Evolutionary conservation across 2,113 vertebrate species (phyloP).

Genomic region (Orthonyx spaldingii): DNA sequence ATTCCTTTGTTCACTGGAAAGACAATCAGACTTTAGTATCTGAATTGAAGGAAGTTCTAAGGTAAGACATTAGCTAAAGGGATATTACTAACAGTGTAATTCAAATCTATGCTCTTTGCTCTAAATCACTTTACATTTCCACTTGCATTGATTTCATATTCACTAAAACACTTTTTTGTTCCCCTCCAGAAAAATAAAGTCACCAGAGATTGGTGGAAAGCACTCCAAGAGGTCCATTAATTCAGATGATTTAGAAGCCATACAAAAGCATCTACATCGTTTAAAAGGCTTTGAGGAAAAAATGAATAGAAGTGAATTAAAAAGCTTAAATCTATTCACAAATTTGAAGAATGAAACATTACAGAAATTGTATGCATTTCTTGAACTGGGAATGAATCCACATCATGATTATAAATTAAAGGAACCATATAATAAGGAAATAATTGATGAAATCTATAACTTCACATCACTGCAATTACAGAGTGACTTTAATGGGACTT

Average conservation of each 20-base stretch:
- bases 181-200: conserved; percentile 53
- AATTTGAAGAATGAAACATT: conserved; percentile 51
- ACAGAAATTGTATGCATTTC: conserved; percentile 49
- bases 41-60: conserved; percentile 37
- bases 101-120: conserved; percentile 8
- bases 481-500: conserved; percentile 24
- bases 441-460: conserved; percentile 57
- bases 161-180: conserved; percentile 40
- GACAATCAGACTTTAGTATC: neutral
- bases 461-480: conserved; percentile 45
- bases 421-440: conserved; percentile 43
- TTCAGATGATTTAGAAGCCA: conserved; percentile 40
- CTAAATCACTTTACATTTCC: conserved; percentile 37
- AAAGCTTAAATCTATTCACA: conserved; percentile 42
- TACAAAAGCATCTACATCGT: conserved; percentile 28
- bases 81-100: neutral
- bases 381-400: conserved; percentile 48
- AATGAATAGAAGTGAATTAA: conserved; percentile 56
- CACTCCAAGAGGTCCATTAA: conserved; percentile 44
- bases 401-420: conserved; percentile 40
- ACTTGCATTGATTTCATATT: conserved; percentile 52
- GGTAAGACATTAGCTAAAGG: conserved; percentile 44
- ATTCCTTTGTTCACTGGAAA: neutral
- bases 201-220: conserved; percentile 30
- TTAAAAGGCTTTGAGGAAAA: conserved; percentile 48